These are phyloP conservation scores for Cryptoprocta ferox DNA, from an alignment of 2,797 vertebrate genomes.

Conservation along the genomic window DNA sequence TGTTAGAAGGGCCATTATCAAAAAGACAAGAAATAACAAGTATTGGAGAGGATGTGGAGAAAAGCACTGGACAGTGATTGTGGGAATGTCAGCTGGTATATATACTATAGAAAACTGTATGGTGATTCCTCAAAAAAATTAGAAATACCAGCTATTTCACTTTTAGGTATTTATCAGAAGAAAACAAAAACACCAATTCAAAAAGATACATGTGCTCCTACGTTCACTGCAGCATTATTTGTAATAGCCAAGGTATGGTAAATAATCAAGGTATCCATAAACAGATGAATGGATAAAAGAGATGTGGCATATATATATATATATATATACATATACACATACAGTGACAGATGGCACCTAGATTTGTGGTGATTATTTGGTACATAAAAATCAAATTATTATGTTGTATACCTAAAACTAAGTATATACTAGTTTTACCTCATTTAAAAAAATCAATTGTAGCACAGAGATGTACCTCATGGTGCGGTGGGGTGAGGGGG, in stretches of 20 bases:
- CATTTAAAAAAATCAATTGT: background rate
- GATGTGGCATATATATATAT: background rate
- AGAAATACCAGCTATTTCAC: background rate
- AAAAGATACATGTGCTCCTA: background rate
- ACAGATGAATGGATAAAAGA: background rate
- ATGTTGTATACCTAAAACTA: background rate
- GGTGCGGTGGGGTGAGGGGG: accelerated
- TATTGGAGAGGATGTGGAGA: background rate
- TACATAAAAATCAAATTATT: background rate
- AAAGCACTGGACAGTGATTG: background rate
- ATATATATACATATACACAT: too few species aligned
- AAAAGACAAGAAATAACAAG: background rate
- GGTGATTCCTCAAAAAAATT: background rate
- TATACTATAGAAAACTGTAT: background rate
- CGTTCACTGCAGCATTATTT: background rate
- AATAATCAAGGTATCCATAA: background rate
- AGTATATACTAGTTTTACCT: background rate
- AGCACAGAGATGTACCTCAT: background rate
- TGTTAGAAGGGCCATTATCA: background rate
- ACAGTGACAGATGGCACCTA: background rate
- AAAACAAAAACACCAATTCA: background rate
- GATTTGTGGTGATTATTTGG: background rate
- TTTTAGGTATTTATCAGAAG: background rate
- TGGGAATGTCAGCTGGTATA: background rate
- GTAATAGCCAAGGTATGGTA: background rate